Evolutionary conservation across 1,140 invertebrate genomes (phyloP).

Genomic region (Schlechtendalia chinensis): DNA sequence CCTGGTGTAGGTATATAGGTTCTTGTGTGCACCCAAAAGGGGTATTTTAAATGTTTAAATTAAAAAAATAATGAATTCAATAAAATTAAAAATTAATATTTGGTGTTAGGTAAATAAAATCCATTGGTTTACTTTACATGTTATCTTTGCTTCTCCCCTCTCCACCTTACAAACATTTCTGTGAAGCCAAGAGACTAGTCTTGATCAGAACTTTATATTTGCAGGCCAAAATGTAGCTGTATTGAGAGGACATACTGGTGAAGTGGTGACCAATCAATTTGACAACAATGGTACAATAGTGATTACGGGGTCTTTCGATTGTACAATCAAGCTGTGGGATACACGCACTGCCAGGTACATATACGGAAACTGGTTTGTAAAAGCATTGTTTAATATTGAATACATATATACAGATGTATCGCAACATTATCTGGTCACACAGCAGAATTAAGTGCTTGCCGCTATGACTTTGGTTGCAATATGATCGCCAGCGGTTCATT

Average conservation of each 20-base stretch:
- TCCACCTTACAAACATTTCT: no score
- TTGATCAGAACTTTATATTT: neutral
- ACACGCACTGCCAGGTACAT: constrained; percentile 65
- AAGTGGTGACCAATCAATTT: constrained; percentile 72
- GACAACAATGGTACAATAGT: constrained; percentile 68
- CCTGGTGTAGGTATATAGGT: no score
- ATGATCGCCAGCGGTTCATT: constrained; percentile 71
- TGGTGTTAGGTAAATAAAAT: no score
- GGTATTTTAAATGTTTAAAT: no score
- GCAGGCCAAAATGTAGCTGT: constrained; percentile 61
- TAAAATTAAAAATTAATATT: no score
- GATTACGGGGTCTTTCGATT: constrained; percentile 77
- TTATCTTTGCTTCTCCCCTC: no score
- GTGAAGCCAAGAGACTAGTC: no score
- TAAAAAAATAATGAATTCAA: no score
- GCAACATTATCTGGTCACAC: constrained; percentile 67
- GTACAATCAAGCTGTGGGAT: constrained; percentile 74
- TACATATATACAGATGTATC: constrained; percentile 60
- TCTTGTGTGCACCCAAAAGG: no score
- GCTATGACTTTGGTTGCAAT: constrained; percentile 71
- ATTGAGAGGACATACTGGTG: constrained; percentile 68
- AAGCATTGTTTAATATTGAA: neutral
- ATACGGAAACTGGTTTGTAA: neutral
- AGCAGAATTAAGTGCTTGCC: constrained; percentile 72
- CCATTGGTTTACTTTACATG: no score